phyloP scores from a whole-genome alignment of 2,888 invertebrate species.

The Nudaria mundana region DNA sequence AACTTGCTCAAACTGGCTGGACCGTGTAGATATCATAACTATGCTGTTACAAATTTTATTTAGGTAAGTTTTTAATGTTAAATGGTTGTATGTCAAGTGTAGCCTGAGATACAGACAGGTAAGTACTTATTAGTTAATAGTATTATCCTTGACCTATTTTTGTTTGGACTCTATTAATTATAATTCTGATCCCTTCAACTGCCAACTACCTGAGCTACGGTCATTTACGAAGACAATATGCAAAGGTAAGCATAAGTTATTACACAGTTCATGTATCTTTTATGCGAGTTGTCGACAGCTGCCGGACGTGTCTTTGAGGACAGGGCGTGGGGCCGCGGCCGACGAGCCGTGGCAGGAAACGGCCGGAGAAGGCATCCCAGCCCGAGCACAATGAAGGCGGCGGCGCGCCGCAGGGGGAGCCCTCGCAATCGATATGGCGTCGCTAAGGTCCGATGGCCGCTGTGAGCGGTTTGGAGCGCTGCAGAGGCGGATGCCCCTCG shows the following conservation, averaged over 20 bases:
- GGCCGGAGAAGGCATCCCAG: slow-evolving; percentile 76
- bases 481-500: slow-evolving; percentile 75
- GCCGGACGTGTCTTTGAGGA: slow-evolving; percentile 61
- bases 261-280: slow-evolving; percentile 38
- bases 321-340: slow-evolving; percentile 34
- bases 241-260: slow-evolving; percentile 26
- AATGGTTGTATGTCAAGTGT: too few species aligned
- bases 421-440: slow-evolving; percentile 81
- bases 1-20: too few species aligned
- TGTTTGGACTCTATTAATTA: too few species aligned
- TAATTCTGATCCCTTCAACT: too few species aligned
- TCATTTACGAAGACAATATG: slow-evolving; percentile 19
- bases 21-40: too few species aligned
- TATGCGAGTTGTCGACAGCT: slow-evolving; percentile 56
- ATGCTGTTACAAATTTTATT: too few species aligned
- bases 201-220: neutral
- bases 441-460: slow-evolving; percentile 81
- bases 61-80: too few species aligned
- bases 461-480: slow-evolving; percentile 76
- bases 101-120: too few species aligned
- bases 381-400: slow-evolving; percentile 74
- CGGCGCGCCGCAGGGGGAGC: slow-evolving; percentile 79
- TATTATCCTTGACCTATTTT: too few species aligned
- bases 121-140: too few species aligned
- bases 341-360: slow-evolving; percentile 68